A percentile compares a stretch with the other conserved stretches of the same genome.
Conservation (phyloP, 2,113 vertebrate genomes). For the Hippocampus barbouri region DNA sequence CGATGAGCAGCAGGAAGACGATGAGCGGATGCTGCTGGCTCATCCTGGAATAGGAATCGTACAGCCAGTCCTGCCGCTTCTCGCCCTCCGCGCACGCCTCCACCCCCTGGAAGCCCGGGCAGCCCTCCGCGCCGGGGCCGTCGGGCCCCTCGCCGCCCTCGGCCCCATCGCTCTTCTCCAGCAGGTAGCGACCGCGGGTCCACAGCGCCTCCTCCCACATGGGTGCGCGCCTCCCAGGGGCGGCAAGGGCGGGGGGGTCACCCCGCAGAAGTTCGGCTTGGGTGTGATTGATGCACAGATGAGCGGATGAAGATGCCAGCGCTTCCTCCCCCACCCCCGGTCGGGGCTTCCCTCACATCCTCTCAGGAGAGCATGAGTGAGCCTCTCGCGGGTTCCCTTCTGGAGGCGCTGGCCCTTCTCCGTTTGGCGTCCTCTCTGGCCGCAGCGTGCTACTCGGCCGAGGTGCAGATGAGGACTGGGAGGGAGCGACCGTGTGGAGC, state of each 20-base stretch:
- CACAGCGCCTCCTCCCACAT: constrained; percentile 72
- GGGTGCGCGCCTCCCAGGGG: constrained; percentile 36
- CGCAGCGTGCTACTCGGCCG: constrained; percentile 22
- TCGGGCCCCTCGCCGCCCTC: constrained; percentile 58
- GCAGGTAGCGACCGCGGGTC: constrained; percentile 68
- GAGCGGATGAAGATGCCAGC: neutral
- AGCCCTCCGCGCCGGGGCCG: constrained; percentile 43
- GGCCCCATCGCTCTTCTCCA: constrained; percentile 65
- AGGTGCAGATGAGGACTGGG: constrained; percentile 54
- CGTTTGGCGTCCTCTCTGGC: neutral
- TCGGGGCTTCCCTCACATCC: neutral
- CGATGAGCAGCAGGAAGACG: constrained; percentile 94
- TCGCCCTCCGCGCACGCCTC: constrained; percentile 41
- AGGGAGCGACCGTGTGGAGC: constrained; percentile 36
- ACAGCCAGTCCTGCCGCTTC: constrained; percentile 90
- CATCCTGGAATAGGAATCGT: constrained; percentile 96
- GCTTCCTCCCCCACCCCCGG: neutral
- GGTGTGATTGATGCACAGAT: neutral
- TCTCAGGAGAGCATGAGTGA: neutral
- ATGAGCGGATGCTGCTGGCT: constrained; percentile 98
- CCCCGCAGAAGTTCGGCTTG: neutral
- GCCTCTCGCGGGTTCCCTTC: neutral
- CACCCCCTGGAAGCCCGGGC: constrained; percentile 41
- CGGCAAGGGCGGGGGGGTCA: neutral
- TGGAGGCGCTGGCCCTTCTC: neutral